phyloP scores from a whole-genome alignment of 2,113 vertebrate genomes.

The Embiotoca jacksoni region DNA sequence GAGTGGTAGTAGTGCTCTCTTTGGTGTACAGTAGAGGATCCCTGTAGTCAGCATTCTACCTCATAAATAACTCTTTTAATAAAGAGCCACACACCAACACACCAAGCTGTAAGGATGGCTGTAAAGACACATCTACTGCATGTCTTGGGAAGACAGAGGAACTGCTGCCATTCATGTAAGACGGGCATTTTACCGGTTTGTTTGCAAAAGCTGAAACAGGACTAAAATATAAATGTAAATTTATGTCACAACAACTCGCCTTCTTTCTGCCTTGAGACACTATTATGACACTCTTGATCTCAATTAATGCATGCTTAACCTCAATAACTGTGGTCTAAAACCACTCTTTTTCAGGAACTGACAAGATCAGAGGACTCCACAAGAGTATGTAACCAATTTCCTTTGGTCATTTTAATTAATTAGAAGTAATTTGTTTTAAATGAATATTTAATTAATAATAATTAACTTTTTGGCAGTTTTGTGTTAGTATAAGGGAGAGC shows the following conservation, averaged over 20 bases:
- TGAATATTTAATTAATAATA: conserved; percentile 10
- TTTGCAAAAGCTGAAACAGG: background rate
- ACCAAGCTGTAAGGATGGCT: conserved; percentile 3
- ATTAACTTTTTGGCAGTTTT: conserved; percentile 11
- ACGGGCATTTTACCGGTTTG: background rate
- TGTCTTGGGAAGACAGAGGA: conserved; percentile 9
- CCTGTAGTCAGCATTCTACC: conserved; percentile 60
- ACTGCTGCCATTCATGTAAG: background rate
- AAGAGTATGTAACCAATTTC: background rate
- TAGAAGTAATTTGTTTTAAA: conserved; percentile 3
- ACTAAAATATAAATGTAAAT: background rate
- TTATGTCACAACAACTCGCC: background rate
- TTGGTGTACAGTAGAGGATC: conserved; percentile 39
- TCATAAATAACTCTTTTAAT: conserved; percentile 69
- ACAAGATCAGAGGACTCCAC: background rate
- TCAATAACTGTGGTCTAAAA: conserved; percentile 14
- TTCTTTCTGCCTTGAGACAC: background rate
- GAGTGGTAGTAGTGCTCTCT: conserved; percentile 13
- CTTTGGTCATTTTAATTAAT: conserved; percentile 4
- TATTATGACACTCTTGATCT: conserved; percentile 7
- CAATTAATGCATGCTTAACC: conserved; percentile 41
- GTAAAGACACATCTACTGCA: conserved; percentile 25
- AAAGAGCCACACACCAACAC: conserved; percentile 30
- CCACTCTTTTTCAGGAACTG: background rate
- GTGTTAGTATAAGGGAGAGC: background rate